Percentiles rank a stretch among this genome's conserved stretches.
These are phyloP conservation scores for Limnephilus auricula DNA, from an alignment of 2,888 invertebrate species.

Conservation along the genomic window DNA sequence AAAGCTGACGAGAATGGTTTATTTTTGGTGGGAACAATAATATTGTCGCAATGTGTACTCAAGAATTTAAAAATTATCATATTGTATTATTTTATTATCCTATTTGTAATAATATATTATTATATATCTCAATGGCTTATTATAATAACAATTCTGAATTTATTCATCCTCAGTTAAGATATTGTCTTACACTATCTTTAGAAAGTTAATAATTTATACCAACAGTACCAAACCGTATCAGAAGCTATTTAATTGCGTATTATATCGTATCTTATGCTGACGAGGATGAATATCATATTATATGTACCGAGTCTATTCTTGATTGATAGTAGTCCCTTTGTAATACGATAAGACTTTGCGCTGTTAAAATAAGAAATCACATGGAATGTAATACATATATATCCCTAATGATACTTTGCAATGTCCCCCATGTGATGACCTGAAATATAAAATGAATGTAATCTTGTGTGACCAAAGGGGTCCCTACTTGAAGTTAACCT, in stretches of 20 bases:
- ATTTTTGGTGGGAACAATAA: slow-evolving; percentile 44
- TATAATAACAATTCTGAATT: background rate
- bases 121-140: slow-evolving; percentile 16
- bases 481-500: slow-evolving; percentile 10
- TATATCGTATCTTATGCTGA: background rate
- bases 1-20: background rate
- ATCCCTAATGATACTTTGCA: background rate
- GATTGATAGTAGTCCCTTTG: slow-evolving; percentile 35
- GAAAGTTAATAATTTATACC: background rate
- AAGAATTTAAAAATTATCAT: background rate
- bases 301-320: slow-evolving; percentile 37
- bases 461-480: slow-evolving; percentile 16
- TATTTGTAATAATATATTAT: background rate
- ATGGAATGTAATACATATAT: background rate
- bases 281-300: background rate
- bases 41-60: background rate
- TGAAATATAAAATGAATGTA: background rate
- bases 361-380: background rate
- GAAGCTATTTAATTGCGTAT: background rate
- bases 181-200: background rate
- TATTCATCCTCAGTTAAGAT: background rate
- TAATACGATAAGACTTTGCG: slow-evolving; percentile 45
- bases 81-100: background rate
- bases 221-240: background rate
- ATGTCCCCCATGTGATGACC: slow-evolving; percentile 11